Base-by-base conservation (phyloP, 2,888 invertebrate genomes). In the Drosophila recens region DNA sequence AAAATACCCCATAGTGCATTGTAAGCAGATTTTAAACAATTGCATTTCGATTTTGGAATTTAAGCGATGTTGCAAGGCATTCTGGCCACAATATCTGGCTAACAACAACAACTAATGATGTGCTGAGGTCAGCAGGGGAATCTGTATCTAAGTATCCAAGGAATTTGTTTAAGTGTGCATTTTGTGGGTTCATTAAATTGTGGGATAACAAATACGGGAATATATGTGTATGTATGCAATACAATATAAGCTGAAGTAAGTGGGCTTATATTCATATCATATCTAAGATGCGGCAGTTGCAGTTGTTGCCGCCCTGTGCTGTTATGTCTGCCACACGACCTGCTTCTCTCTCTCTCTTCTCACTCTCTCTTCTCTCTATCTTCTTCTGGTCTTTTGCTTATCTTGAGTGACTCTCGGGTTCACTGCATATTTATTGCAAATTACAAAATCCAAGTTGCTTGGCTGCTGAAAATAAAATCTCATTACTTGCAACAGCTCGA, bases 351-450 rank as follows among this genome's bases (percentile, higher is more conserved):
- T 38, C 13, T 33, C 23, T 33, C 6, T 15, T 23, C 20, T 17
- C 9, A 1, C 20, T 3, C 9, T 5, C 11, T 33, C n/a, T 9
- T 20, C n/a, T 13, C 17, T 13, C 11, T 45, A 10, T 45, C n/a
- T 53, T 38, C 23, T 36, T 9, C 11, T 33, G 6, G 33, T 38
- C 46, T 40, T 34, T 17, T 30, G 38, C 72, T 75, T 75, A 75
- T 75, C 75, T 72, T 46, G 13, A 43, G 61, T 73, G 73, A 69
- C 61, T 76, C 59, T 54, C 38, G 48, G 71, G 45, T 63, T 66
- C 69, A 56, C 80, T 84, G 84, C 87, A 84, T 84, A 84, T 84
- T 84, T 87, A 84, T 84, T 85, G 88, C 87, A 82, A 84, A 84
- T 84, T 84, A 84, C 85, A 72, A 72, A 59, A 56, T 45, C 68